Evolutionary conservation across 2,797 vertebrate genomes (phyloP), one percentile per base, ranked within the genome.

Genomic region (Meriones psammophilus): DNA sequence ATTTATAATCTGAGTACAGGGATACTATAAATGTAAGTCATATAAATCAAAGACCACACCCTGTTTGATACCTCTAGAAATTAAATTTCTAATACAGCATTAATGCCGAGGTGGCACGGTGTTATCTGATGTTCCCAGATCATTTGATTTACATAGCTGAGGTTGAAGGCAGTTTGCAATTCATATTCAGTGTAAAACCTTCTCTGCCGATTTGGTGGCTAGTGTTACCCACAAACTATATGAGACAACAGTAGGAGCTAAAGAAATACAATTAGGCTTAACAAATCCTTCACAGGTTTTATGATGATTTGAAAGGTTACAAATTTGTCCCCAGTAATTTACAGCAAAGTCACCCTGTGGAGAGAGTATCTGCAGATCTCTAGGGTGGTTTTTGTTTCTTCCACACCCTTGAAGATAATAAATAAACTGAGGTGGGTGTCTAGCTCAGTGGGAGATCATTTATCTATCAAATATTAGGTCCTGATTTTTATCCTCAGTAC

Each of bases 121-220:
- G n/a, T 22, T 80, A 50, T 22, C 1, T 78, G 18, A 8, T 56
- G 88, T 80, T 18, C 64, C 39, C 22, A 24, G 33, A 18, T 84
- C 15, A 28, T 30, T 50, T 20, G 13, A 30, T 42, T 18, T 39
- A 2, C 58, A 10, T 15, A 76, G 46, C 33, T 33, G 28, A 90
- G 66, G 36, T 8, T 66, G 46, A 76, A 88, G 33, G 17, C 0
- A 0, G 22, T n/a, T 8, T 6, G 30, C 12, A 26, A 7, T n/a
- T 89, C 56, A 33, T 10, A 28, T 9, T 69, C 36, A 7, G 28
- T 4, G 1, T 86, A 42, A 71, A 86, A 66, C 4, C 33, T 86
- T 71, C 69, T 66, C 60, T 89, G 30, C 22, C 77, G 88, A 92
- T 89, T 93, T 79, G 88, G 46, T 71, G 6, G 69, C 17, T 28